Evolutionary conservation across 2,888 invertebrate species (phyloP), one percentile per base, ranked within the genome.

Genomic region (Acanthopleura granulata): DNA sequence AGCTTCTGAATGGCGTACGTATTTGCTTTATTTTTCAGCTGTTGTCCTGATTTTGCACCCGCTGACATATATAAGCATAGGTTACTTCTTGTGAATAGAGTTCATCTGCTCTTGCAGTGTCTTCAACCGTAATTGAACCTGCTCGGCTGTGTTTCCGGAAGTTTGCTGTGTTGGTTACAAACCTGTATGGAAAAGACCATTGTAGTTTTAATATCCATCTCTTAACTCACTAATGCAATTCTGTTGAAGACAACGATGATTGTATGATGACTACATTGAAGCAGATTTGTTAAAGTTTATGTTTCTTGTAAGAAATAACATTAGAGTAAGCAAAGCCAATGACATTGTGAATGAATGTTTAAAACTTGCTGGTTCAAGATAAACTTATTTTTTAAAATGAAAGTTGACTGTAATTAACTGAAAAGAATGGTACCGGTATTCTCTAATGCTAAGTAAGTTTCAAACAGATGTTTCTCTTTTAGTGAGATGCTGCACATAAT

Each of bases 141-240:
- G 66, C 66, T 27, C 6, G 66, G 25, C 14, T 66, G 29, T 66
- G 66, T 12, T 27, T 66, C 25, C 27, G 1, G 27, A 66, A 25
- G 66, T 66, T 66, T 66, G 66, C 25, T 66, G 66, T 66, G 18
- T 14, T 66, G 22, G 66, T 66, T 66, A 1, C 27, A 16, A 66
- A 27, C 29, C 66, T 66, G 16, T 66, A 66, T 66, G 66, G 22
- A 22, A 27, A 66, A 27, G 66, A 66, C 6, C 66, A 66, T 6
- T 66, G 66, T 66, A 66, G 25, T 27, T 66, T 27, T 66, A 66
- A 66, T 66, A 27, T 12, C 25, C 66, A 66, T 66, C 29, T 66
- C 16, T 66, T 66, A 27, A 66, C 40, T 40, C 40, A 40, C 4
- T 40, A 6, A 40, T 40, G 40, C 40, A 9, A 40, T 40, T 40